These are phyloP conservation scores for Pollenia amentaria DNA, from an alignment of 2,888 invertebrate species.

Conservation along the genomic window DNA sequence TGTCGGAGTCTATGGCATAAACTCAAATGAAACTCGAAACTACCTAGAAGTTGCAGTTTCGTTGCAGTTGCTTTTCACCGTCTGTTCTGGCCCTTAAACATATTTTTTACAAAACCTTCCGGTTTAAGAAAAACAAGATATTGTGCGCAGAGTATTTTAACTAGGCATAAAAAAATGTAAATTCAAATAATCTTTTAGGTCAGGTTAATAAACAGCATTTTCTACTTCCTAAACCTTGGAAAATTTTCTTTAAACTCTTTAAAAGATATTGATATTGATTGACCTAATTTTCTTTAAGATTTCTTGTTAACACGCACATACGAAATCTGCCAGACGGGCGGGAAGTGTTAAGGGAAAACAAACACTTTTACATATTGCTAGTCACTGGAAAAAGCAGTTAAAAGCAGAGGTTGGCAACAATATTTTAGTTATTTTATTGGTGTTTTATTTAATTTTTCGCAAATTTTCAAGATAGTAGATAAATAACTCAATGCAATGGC, in stretches of 20 bases:
- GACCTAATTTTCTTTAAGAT: conserved; percentile 28
- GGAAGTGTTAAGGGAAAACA: background rate
- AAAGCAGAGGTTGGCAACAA: background rate
- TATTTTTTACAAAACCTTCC: too few relatives aligned
- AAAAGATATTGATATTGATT: conserved; percentile 40
- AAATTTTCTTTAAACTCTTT: background rate
- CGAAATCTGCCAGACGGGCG: background rate
- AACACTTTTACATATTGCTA: background rate
- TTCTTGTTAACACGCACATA: conserved; percentile 3
- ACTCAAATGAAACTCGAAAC: too few relatives aligned
- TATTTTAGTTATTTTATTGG: background rate
- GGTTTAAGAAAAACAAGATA: too few relatives aligned
- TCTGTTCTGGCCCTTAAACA: too few relatives aligned
- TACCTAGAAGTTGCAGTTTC: too few relatives aligned
- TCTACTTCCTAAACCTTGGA: background rate
- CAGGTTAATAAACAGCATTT: background rate
- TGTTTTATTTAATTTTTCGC: background rate
- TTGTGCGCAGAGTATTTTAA: too few relatives aligned
- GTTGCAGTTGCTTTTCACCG: too few relatives aligned
- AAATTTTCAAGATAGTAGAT: background rate
- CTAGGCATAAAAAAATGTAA: too few relatives aligned
- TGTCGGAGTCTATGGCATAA: too few relatives aligned
- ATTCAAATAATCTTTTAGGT: too few relatives aligned
- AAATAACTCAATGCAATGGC: background rate
- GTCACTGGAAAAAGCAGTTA: background rate